Conservation (phyloP, 2,888 invertebrate species). For the Hofmannophila pseudospretella region DNA sequence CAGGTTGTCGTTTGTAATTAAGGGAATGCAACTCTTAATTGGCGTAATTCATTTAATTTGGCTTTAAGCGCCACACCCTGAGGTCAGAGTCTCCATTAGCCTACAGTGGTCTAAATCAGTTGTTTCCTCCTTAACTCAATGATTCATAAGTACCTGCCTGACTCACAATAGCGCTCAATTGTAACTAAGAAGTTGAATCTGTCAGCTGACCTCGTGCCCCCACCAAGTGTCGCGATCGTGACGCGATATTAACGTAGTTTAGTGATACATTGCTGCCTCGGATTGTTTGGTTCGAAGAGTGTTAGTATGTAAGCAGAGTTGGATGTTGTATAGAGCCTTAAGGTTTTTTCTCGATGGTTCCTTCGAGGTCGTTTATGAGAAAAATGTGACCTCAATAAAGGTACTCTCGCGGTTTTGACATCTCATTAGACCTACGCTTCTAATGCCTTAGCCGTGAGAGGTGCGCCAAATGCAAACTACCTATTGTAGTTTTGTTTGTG, state of each 20-base stretch:
- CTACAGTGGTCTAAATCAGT: conserved; percentile 38
- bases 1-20: conserved; percentile 15
- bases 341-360: conserved; percentile 15
- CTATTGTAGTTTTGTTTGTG: not conserved
- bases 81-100: conserved; percentile 33
- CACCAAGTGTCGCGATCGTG: conserved; percentile 41
- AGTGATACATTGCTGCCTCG: conserved; percentile 39
- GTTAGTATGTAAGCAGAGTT: conserved; percentile 13
- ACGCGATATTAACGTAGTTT: conserved; percentile 25
- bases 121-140: conserved; percentile 45
- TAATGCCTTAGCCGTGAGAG: conserved; percentile 15
- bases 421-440: conserved; percentile 30
- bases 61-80: conserved; percentile 29
- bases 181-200: conserved; percentile 33
- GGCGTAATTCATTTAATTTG: conserved; percentile 18
- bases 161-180: conserved; percentile 30
- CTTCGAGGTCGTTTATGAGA: conserved; percentile 50
- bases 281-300: conserved; percentile 30
- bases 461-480: no score
- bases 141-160: conserved; percentile 28
- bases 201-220: conserved; percentile 48
- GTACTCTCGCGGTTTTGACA: conserved; percentile 27
- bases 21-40: conserved; percentile 16
- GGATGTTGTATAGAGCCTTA: conserved; percentile 12
- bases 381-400: conserved; percentile 49